Evolutionary conservation across 2,888 invertebrate genomes (phyloP), one percentile per base, ranked within the genome.

Genomic region (Xestia rhomboidea): DNA sequence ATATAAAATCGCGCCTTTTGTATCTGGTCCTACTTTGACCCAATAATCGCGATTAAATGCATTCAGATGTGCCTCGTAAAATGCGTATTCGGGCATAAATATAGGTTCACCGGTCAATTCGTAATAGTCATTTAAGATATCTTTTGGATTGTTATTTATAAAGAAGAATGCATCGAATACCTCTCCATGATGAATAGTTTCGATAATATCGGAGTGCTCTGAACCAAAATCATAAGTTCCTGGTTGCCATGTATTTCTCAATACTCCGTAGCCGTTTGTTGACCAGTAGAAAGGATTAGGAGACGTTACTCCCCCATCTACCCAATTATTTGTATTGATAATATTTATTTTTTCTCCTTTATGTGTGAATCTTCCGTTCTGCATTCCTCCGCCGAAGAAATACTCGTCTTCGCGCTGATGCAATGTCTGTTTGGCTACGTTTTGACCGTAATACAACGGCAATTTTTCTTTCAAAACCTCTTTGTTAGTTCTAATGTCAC

Each of bases 211-310:
- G 2, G 86, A 64, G 44, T 88, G 85, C 70, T 91, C 84, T 0
- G 87, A 81, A 34, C 95, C 95, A 80, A 96, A 96, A 85, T 96
- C 94, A 72, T 96, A 96, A 68, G 83, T 63, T 4, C 96, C 96
- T 27, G 92, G 91, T 83, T 95, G 92, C 96, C 96, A 96, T 34
- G 96, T 96, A 77, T 96, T 95, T 87, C 96, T 93, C 24, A 96
- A 83, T 27, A 96, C 86, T 6, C 95, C 96, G 73, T 96, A 96
- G 13, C 96, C 96, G 64, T 91, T 88, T 15, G 95, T 90, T 0
- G 96, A 96, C 96, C 96, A 96, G 81, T 93, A 96, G 82, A 96
- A 96, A 0, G 96, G 96, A 77, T 92, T 94, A 2, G 96, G 96
- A 5, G 96, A 96, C 2, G 96, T 90, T 0, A 96, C 95, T 2